Percentiles rank a stretch among this genome's conserved stretches.
These are phyloP conservation scores for Dorcus hopei DNA, from an alignment of 2,888 invertebrate species.

Conservation along the genomic window DNA sequence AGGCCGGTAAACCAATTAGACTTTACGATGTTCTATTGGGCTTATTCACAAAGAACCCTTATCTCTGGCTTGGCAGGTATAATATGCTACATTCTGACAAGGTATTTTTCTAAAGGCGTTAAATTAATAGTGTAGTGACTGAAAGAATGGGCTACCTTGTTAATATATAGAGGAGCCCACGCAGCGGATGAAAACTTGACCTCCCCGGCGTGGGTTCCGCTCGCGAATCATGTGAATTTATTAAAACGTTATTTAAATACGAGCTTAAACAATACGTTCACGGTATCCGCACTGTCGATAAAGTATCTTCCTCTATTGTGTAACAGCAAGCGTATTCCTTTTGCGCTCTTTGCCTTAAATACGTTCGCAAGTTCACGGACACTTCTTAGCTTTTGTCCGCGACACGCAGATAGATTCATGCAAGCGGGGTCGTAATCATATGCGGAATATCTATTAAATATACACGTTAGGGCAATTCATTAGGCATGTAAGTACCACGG, in stretches of 20 bases:
- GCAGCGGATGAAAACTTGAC: slow-evolving; percentile 38
- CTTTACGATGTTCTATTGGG: neutral
- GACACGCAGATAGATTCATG: slow-evolving; percentile 9
- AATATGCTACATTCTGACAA: slow-evolving; percentile 30
- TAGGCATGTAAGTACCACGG: too few relatives aligned
- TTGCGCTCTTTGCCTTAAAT: slow-evolving; percentile 12
- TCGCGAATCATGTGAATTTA: slow-evolving; percentile 27
- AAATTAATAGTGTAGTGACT: slow-evolving; percentile 43
- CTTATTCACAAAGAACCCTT: slow-evolving; percentile 3
- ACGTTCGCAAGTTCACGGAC: slow-evolving; percentile 16
- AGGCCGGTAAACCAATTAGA: neutral
- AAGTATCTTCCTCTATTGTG: slow-evolving; percentile 20
- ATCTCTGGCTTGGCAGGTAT: slow-evolving; percentile 19
- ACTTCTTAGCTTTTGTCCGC: slow-evolving; percentile 8
- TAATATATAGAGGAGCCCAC: slow-evolving; percentile 39
- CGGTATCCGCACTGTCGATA: slow-evolving; percentile 17
- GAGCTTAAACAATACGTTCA: slow-evolving; percentile 26
- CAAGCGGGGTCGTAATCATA: neutral
- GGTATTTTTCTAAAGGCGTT: slow-evolving; percentile 39
- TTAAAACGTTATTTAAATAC: slow-evolving; percentile 30
- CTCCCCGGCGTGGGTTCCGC: slow-evolving; percentile 25
- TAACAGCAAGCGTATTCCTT: slow-evolving; percentile 11
- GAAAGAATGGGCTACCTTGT: slow-evolving; percentile 44
- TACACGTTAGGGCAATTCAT: too few relatives aligned
- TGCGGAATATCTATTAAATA: too few relatives aligned